Percentiles rank a stretch among this genome's conserved stretches.
phyloP scores from a whole-genome alignment of 2,113 vertebrate species.

The Perca flavescens region DNA sequence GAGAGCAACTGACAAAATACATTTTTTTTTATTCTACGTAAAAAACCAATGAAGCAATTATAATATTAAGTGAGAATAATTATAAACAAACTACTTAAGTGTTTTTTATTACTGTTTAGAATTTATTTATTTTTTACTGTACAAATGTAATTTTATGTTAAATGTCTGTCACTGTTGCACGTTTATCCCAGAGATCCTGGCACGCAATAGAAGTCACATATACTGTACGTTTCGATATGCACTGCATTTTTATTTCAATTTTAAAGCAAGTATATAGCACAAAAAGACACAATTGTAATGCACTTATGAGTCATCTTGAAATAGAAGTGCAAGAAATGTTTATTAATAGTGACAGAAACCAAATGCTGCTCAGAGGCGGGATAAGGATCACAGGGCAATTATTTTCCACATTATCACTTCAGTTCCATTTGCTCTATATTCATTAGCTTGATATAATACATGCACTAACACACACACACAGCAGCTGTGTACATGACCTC shows the following conservation, averaged over 20 bases:
- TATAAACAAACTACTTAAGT: background rate
- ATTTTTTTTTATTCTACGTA: background rate
- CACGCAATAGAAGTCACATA: background rate
- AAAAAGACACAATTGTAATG: slow-evolving; percentile 8
- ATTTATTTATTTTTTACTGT: background rate
- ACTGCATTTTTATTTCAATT: background rate
- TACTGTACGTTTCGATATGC: background rate
- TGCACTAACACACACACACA: slow-evolving; percentile 32
- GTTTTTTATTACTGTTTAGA: background rate
- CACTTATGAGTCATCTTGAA: slow-evolving; percentile 28
- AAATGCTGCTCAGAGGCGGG: slow-evolving; percentile 46
- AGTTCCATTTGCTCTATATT: slow-evolving; percentile 68
- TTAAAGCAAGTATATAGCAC: background rate
- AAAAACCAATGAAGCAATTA: background rate
- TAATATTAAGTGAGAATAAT: background rate
- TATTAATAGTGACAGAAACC: slow-evolving; percentile 61
- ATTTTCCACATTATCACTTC: slow-evolving; percentile 68
- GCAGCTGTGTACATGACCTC: slow-evolving; percentile 72
- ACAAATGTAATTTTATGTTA: background rate
- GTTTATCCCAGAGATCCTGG: background rate
- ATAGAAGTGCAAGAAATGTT: slow-evolving; percentile 38
- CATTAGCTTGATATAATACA: slow-evolving; percentile 58
- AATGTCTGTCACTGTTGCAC: background rate
- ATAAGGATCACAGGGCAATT: slow-evolving; percentile 58
- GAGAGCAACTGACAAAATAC: background rate